Evolutionary conservation across 2,888 invertebrate species (phyloP).

Genomic region (Mellilla xanthometata): DNA sequence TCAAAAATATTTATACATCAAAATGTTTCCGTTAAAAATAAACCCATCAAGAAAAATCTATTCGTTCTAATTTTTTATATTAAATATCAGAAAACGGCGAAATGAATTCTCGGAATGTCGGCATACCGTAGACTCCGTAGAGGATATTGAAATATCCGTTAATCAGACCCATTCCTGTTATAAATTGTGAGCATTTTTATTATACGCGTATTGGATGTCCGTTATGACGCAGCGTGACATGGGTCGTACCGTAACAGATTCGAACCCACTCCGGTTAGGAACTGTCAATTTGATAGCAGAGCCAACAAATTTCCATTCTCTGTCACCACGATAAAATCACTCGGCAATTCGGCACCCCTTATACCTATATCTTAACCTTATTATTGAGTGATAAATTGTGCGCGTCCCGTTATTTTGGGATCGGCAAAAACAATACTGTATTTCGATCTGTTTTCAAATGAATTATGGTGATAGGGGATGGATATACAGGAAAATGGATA

Average conservation of each 20-base stretch:
- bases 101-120: slow-evolving; percentile 18
- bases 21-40: slow-evolving; percentile 1
- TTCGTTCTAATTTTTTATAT: slow-evolving; percentile 23
- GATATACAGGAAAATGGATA: slow-evolving; percentile 15
- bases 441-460: slow-evolving; percentile 26
- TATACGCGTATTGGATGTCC: slow-evolving; percentile 57
- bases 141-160: slow-evolving; percentile 50
- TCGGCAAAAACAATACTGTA: slow-evolving; percentile 25
- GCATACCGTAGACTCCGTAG: slow-evolving; percentile 25
- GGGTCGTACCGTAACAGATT: slow-evolving; percentile 68
- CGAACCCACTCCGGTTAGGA: slow-evolving; percentile 55
- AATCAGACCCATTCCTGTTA: slow-evolving; percentile 46
- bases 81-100: slow-evolving; percentile 14
- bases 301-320: slow-evolving; percentile 57
- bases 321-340: slow-evolving; percentile 58
- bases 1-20: neutral
- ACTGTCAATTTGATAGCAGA: slow-evolving; percentile 70
- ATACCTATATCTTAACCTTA: slow-evolving; percentile 40
- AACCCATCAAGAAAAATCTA: slow-evolving; percentile 3
- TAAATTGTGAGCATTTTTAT: slow-evolving; percentile 56
- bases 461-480: slow-evolving; percentile 20
- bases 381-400: slow-evolving; percentile 48
- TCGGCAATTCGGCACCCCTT: slow-evolving; percentile 45
- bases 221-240: slow-evolving; percentile 65
- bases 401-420: slow-evolving; percentile 27